Evolutionary conservation across 2,888 invertebrate species (phyloP), one percentile per base, ranked within the genome.

Genomic region (Deilephila porcellus): DNA sequence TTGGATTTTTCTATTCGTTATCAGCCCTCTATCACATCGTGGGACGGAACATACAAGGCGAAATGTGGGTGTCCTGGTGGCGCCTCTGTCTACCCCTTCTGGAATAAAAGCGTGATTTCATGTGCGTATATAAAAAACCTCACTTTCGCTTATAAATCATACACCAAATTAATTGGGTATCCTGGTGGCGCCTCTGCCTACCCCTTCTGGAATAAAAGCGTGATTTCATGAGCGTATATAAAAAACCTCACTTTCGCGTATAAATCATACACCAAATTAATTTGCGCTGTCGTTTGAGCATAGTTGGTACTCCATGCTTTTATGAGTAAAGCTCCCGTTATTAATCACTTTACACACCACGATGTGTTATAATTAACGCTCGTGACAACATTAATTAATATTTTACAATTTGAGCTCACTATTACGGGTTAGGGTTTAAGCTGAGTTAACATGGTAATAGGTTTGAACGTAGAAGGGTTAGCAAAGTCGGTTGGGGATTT

Each of bases 311-410:
- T 45, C n/a, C 20, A 37, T 34, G 37, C 20, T 25, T 64, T 64
- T 64, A 63, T 63, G 37, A 64, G 64, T 4, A 37, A 20, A 20
- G 34, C n/a, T 45, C 45, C 45, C 11, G 45, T 14, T 45, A 45
- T 45, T 45, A 45, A 45, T 45, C 3, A 45, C 45, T 45, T 45
- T 45, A 45, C 11, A 45, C 45, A 45, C 45, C 45, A 14, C 45
- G 45, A 45, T 45, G 45, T 45, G 14, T 45, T 52, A 52, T 67
- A 52, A 67, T 67, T 67, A 29, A 52, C 14, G 67, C 25, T 37
- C 45, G 67, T 29, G 25, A 67, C 52, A 25, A 52, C 52, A 52
- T 67, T 67, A 64, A 64, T 64, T 64, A 67, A 67, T 5, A 52
- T 64, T 64, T 45, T 67, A 4, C 29, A 67, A 67, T 25, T 45